Conservation (phyloP, 2,888 invertebrate genomes). For the Eupithecia subfuscata region DNA sequence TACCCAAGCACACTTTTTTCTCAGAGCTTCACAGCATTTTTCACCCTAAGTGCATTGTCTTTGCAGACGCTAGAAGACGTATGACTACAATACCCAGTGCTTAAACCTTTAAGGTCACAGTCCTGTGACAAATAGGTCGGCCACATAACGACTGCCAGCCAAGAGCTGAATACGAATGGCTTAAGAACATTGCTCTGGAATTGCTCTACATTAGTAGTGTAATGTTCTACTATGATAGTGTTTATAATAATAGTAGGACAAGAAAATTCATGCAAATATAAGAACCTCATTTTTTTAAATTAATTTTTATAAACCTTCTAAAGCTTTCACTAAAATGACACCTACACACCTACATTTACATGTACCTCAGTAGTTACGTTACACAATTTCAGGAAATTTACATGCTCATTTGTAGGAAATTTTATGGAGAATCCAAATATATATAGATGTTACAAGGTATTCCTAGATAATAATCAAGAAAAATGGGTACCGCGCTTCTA, state of each 20-base stretch:
- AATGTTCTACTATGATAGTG: slow-evolving; percentile 1
- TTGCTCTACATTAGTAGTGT: slow-evolving; percentile 6
- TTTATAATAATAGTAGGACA: not conserved
- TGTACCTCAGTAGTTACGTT: too few relatives aligned
- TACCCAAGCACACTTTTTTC: not conserved
- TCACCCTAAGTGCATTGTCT: slow-evolving; percentile 11
- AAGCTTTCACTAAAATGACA: too few relatives aligned
- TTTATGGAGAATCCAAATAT: too few relatives aligned
- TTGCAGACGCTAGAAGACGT: slow-evolving; percentile 10
- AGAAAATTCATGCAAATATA: not conserved
- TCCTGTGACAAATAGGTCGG: slow-evolving; percentile 39
- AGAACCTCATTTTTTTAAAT: too few relatives aligned
- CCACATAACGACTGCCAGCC: slow-evolving; percentile 35
- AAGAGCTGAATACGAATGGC: slow-evolving; percentile 41
- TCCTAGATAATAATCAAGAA: too few relatives aligned
- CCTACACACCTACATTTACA: too few relatives aligned
- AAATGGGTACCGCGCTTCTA: too few relatives aligned
- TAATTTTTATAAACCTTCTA: too few relatives aligned
- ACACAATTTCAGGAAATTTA: too few relatives aligned
- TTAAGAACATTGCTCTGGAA: slow-evolving; percentile 33
- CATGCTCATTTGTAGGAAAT: too few relatives aligned
- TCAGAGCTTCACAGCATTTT: not conserved
- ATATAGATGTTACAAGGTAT: too few relatives aligned
- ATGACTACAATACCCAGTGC: slow-evolving; percentile 13
- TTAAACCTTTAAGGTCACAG: slow-evolving; percentile 17